Evolutionary conservation across 1,140 invertebrate species (phyloP), one percentile per base, ranked within the genome.

Genomic region (Akabosia matsudoensis): DNA sequence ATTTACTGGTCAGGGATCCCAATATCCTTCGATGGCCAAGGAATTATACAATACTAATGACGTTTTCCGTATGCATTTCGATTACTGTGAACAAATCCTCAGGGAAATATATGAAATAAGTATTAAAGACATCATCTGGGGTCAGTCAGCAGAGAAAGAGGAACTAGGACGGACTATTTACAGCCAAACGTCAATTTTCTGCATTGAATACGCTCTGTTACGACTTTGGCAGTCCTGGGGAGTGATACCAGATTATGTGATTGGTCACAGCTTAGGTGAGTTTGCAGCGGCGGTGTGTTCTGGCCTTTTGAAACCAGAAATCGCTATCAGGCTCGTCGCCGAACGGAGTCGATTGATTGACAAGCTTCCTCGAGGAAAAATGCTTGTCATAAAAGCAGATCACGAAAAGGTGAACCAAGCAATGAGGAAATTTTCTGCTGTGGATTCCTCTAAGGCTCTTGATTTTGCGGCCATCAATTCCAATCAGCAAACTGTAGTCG

Each of bases 221-320:
- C 14, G 73, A 33, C 33, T 77, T 1, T 79, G 78, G 78, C 51
- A 76, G n/a, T 74, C 75, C 28, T 77, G 74, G 28, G 75, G 78
- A 52, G 70, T 79, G 3, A 33, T n/a, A 4, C 78, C 78, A 0
- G 61, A 77, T 37, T 72, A 56, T 13, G 78, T 75, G 1, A 34
- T 79, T 0, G 78, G 78, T 10, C 78, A 79, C 70, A 77, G 75
- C 28, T 76, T 77, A 14, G 78, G 78, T 26, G 78, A 79, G 73
- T 79, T 77, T 33, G 73, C 73, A 2, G 78, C 78, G 0, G 75
- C 78, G 0, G 74, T 76, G 0, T 67, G 61, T 4, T 61, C 75
- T 13, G 78, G 78, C 64, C 71, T 79, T 24, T 37, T 79, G 28
- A 71, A 18, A n/a, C 64, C 74, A 22, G 70, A 72, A 54, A 70